These are phyloP conservation scores for Polylopha cassiicola DNA, from an alignment of 2,888 invertebrate species.

Conservation along the genomic window DNA sequence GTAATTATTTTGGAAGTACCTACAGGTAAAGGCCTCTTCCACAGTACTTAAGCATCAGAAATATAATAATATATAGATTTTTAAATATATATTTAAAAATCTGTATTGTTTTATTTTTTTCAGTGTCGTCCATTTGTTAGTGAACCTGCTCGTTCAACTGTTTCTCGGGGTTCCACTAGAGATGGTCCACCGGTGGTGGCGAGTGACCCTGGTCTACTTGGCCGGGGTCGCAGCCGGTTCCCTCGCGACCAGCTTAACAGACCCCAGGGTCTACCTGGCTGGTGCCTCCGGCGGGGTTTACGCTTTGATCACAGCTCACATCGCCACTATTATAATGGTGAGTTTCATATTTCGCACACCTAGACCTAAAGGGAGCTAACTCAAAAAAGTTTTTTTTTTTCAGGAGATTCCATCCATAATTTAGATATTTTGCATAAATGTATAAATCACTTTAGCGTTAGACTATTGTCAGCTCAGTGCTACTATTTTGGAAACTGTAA, in stretches of 20 bases:
- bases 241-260: conserved; percentile 87
- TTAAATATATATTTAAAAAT: neutral
- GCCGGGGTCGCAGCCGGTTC: conserved; percentile 92
- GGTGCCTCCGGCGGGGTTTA: conserved; percentile 98
- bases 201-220: conserved; percentile 89
- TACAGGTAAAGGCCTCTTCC: too few relatives aligned
- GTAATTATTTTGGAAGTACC: too few relatives aligned
- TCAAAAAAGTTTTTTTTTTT: too few relatives aligned
- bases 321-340: conserved; percentile 93
- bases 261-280: conserved; percentile 88
- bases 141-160: conserved; percentile 94
- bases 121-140: conserved; percentile 90
- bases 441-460: too few relatives aligned
- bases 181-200: conserved; percentile 97
- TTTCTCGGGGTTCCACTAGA: conserved; percentile 96
- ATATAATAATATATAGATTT: too few relatives aligned
- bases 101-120: conserved; percentile 24
- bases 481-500: too few relatives aligned
- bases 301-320: conserved; percentile 93
- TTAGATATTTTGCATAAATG: too few relatives aligned
- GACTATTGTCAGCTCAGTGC: too few relatives aligned
- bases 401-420: too few relatives aligned
- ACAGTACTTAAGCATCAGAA: too few relatives aligned
- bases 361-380: too few relatives aligned
- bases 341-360: conserved; percentile 33